Evolutionary conservation across 1,140 invertebrate genomes (phyloP).

Genomic region (Hormaphis cornu): DNA sequence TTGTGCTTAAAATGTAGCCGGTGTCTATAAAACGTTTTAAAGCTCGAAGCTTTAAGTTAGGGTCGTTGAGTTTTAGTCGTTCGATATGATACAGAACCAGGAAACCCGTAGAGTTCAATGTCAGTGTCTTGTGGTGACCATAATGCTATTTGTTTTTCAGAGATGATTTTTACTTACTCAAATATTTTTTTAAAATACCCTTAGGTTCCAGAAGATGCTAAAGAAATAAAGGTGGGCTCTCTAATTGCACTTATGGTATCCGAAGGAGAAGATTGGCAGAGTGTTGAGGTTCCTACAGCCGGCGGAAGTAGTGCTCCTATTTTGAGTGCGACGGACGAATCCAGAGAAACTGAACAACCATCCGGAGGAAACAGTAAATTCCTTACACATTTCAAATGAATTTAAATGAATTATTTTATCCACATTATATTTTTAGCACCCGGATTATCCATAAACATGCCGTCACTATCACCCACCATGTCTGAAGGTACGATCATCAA

Average conservation of each 20-base stretch:
- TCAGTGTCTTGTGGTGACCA: too few species aligned
- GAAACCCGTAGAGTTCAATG: too few species aligned
- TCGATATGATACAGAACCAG: too few species aligned
- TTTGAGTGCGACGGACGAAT: slow-evolving; percentile 36
- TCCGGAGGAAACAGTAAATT: slow-evolving; percentile 34
- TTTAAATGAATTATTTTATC: not conserved
- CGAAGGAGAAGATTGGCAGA: slow-evolving; percentile 62
- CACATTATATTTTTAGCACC: slow-evolving; percentile 12
- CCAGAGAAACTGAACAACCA: slow-evolving; percentile 39
- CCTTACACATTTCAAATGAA: not conserved
- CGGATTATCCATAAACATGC: slow-evolving; percentile 54
- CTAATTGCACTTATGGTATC: slow-evolving; percentile 81
- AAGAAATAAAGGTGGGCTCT: slow-evolving; percentile 75
- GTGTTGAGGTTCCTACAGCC: slow-evolving; percentile 64
- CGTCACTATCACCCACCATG: slow-evolving; percentile 97
- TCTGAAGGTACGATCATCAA: slow-evolving; percentile 91
- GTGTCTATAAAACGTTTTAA: too few species aligned
- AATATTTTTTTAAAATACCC: not conserved
- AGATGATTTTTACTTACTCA: not conserved
- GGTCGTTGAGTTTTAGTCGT: too few species aligned
- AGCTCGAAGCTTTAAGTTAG: too few species aligned
- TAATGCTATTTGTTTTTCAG: too few species aligned
- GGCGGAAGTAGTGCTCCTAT: slow-evolving; percentile 45
- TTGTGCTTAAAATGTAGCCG: too few species aligned
- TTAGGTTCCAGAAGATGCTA: slow-evolving; percentile 60